These are phyloP conservation scores for Isoperla grammatica DNA, from an alignment of 2,888 invertebrate genomes.

Conservation along the genomic window DNA sequence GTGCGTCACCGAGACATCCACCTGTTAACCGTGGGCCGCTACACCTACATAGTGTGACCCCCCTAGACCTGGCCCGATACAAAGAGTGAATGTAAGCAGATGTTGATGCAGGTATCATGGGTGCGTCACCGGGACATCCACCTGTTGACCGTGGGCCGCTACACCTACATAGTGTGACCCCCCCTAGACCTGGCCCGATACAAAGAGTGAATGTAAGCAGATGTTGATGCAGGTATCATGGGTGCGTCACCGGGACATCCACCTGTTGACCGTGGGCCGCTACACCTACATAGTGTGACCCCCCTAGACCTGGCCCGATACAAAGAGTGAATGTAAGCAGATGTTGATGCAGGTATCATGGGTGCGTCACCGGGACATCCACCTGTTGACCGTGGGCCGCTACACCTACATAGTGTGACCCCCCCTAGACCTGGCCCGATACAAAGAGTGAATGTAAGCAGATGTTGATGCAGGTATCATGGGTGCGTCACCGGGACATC, in stretches of 20 bases:
- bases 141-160: too few species aligned
- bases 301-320: too few species aligned
- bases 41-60: too few species aligned
- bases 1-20: constrained; percentile 87
- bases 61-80: too few species aligned
- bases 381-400: too few species aligned
- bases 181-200: too few species aligned
- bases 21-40: too few species aligned
- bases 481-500: constrained; percentile 86
- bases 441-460: constrained; percentile 9
- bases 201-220: constrained; percentile 14
- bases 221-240: constrained; percentile 72
- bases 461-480: constrained; percentile 68
- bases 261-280: too few species aligned
- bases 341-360: constrained; percentile 72
- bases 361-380: constrained; percentile 87
- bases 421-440: too few species aligned
- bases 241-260: constrained; percentile 87
- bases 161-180: too few species aligned
- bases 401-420: too few species aligned
- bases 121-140: constrained; percentile 87
- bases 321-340: constrained; percentile 14
- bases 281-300: too few species aligned
- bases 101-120: constrained; percentile 76
- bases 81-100: constrained; percentile 15